Base-by-base conservation (phyloP, 2,888 invertebrate species). In the Camptogramma bilineatum region DNA sequence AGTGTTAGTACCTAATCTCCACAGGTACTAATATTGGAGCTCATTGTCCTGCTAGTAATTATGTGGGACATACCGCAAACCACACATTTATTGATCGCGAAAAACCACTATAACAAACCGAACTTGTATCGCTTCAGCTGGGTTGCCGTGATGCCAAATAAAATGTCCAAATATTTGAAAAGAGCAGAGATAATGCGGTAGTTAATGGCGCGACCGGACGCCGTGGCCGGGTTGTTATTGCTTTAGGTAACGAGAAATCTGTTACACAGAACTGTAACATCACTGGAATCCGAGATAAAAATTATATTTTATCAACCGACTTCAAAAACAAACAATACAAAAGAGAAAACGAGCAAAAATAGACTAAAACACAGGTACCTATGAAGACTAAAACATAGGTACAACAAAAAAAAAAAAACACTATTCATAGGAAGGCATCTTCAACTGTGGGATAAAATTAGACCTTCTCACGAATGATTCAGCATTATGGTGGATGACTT, bases 111-210 rank as follows among this genome's bases (percentile, higher is more conserved):
- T 8, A 44, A 52, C 52, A 34, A 53, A 46, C 34, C 21, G 50
- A 72, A 71, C 61, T 62, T 57, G 55, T 55, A 55, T 62, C 58
- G 64, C 69, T 71, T 69, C 73, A 77, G 69, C 69, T 68, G 50
- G 13, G 51, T 21, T 55, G 53, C 57, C 56, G 42, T 77, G 74
- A 76, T 70, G 73, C 75, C 71, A 73, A 84, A 84, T 85, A 82
- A 87, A 85, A 84, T 76, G 83, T 82, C 77, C 80, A 83, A 88
- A 87, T 86, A 86, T 88, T 87, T 85, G 82, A 79, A 83, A 85
- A 83, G 81, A 82, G 81, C 79, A 76, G 81, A 85, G 87, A 87
- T 88, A 88, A 88, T 88, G 84, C 83, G 76, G 79, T 80, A 81
- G 84, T 88, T 88, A 87, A 88, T 84, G 84, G 83, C 72, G 75